Base-by-base conservation (phyloP, 2,888 invertebrate species). In the Drepana falcataria region DNA sequence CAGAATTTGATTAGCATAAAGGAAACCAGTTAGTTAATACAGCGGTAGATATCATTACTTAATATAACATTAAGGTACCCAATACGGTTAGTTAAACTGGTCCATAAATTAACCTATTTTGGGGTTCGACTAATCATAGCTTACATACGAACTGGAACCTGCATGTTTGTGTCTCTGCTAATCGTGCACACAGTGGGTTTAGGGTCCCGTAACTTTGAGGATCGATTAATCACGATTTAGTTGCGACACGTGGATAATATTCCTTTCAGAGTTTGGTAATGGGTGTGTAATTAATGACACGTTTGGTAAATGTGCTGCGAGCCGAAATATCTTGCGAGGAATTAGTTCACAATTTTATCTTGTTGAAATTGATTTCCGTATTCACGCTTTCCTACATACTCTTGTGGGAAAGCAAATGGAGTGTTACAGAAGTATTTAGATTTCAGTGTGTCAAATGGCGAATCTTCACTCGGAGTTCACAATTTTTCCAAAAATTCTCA, bases 221-320 rank as follows among this genome's bases (percentile, higher is more conserved):
- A 48, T 40, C 56, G 57, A 59, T 64, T 59, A 59, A 61, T 65
- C 58, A 54, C 44, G 55, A 59, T 56, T 59, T 61, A 60, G 54
- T 49, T 53, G 48, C 56, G 21, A 52, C 51, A 47, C 57, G 55
- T 35, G 48, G 41, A 52, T 59, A 57, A 55, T 56, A 56, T 58
- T 53, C 57, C 55, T 57, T 48, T 48, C 41, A 33, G 49, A 44
- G 33, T 47, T 57, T 35, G 48, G 47, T 61, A 53, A 34, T 48
- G 34, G 61, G 55, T 56, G 6, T 51, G 9, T 34, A 40, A 40
- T 40, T 40, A 6, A 49, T 49, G 33, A 33, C 33, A n/a, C 2
- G 9, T 33, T 2, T 2, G n/a, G 21, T 2, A n/a, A 49, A 21
- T 33, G 4, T 49, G 5, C 21, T 40, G 40, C 6, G n/a, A 33